phyloP scores from a whole-genome alignment of 2,113 vertebrate species.

The Cricetomys ansorgei region DNA sequence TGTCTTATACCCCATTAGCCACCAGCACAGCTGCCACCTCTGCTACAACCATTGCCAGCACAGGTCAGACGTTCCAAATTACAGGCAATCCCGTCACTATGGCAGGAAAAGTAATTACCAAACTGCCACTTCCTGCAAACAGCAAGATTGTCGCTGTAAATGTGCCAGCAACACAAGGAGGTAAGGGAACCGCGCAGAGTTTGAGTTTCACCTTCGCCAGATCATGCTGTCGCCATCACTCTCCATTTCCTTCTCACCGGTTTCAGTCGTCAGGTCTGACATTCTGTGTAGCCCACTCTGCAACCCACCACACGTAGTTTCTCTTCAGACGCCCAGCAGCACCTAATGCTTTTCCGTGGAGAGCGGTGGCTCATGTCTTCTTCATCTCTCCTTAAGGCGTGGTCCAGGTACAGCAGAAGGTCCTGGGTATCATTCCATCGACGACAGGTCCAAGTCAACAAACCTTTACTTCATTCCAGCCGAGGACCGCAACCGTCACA shows the following conservation, averaged over 20 bases:
- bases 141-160: slow-evolving; percentile 99
- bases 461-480: slow-evolving; percentile 97
- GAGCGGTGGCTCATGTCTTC: slow-evolving; percentile 56
- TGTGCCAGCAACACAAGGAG: slow-evolving; percentile 98
- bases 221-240: slow-evolving; percentile 80
- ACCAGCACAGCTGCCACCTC: slow-evolving; percentile 92
- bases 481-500: slow-evolving; percentile 94
- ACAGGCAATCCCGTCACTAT: slow-evolving; percentile 94
- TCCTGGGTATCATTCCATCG: slow-evolving; percentile 96
- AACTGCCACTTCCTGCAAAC: slow-evolving; percentile 98
- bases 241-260: slow-evolving; percentile 75
- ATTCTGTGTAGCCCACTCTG: slow-evolving; percentile 75
- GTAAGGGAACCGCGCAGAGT: slow-evolving; percentile 88
- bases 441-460: slow-evolving; percentile 93
- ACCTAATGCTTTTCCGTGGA: not conserved
- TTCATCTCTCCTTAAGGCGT: slow-evolving; percentile 86
- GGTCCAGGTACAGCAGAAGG: slow-evolving; percentile 95
- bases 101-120: slow-evolving; percentile 97
- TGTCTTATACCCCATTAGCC: slow-evolving; percentile 93
- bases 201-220: slow-evolving; percentile 82
- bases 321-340: slow-evolving; percentile 63
- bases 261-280: slow-evolving; percentile 72
- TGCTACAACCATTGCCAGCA: slow-evolving; percentile 92
- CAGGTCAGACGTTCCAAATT: slow-evolving; percentile 98
- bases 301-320: slow-evolving; percentile 74